phyloP scores from a whole-genome alignment of 1,140 invertebrate genomes.

The Trissolcus basalis region DNA sequence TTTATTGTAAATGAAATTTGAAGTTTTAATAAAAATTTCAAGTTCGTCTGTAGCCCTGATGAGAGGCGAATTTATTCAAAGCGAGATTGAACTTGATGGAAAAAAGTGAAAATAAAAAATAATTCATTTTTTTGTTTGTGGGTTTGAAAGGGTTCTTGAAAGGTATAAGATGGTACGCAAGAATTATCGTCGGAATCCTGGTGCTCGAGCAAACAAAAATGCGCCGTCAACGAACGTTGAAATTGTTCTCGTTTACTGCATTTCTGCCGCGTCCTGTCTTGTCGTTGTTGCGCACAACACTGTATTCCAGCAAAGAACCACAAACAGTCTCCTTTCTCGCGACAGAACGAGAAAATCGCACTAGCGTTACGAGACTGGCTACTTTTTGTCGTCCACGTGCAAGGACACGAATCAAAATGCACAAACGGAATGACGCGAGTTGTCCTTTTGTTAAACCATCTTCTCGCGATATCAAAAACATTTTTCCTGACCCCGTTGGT shows the following conservation, averaged over 20 bases:
- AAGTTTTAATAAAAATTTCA: no score
- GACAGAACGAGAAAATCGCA: slow-evolving; percentile 63
- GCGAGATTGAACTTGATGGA: no score
- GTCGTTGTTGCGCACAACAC: slow-evolving; percentile 16
- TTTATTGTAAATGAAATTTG: no score
- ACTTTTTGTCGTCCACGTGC: slow-evolving; percentile 64
- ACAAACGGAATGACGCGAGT: slow-evolving; percentile 16
- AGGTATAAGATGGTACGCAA: slow-evolving; percentile 4
- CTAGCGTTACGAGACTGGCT: slow-evolving; percentile 57
- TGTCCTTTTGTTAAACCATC: slow-evolving; percentile 20
- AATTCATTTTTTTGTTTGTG: no score
- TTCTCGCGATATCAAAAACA: slow-evolving; percentile 15
- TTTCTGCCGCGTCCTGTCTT: slow-evolving; percentile 42
- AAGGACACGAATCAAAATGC: slow-evolving; percentile 66
- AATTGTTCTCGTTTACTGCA: slow-evolving; percentile 51
- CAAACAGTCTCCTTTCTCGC: slow-evolving; percentile 50
- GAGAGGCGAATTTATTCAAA: no score
- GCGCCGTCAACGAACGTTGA: slow-evolving; percentile 32
- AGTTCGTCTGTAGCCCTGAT: no score
- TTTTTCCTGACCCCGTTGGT: slow-evolving; percentile 3
- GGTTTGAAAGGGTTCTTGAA: background rate
- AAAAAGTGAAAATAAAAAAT: no score
- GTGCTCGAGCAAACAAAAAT: slow-evolving; percentile 30
- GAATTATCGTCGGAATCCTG: background rate
- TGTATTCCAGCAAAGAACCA: slow-evolving; percentile 31